A percentile compares a stretch with the other conserved stretches of the same genome.
These are phyloP conservation scores for Oceanites oceanicus DNA, from an alignment of 2,113 vertebrate species.

Conservation along the genomic window DNA sequence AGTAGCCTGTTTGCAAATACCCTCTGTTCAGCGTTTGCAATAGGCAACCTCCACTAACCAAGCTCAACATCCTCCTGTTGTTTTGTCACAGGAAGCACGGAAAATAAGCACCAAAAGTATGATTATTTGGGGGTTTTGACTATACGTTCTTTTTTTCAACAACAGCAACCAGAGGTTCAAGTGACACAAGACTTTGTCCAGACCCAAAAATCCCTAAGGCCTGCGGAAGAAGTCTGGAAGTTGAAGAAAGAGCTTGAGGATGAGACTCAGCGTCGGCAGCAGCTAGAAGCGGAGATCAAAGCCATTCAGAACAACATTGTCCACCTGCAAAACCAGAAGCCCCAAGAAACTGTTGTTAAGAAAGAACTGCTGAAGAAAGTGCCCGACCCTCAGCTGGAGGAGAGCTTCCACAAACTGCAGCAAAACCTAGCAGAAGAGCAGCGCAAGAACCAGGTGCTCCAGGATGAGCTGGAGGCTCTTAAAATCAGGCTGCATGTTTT, in stretches of 20 bases:
- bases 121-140: neutral
- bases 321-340: conserved; percentile 85
- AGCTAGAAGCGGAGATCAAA: conserved; percentile 87
- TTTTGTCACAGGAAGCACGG: neutral
- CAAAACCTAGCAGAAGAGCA: conserved; percentile 88
- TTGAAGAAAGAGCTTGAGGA: conserved; percentile 89
- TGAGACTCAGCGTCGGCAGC: conserved; percentile 86
- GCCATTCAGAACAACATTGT: conserved; percentile 86
- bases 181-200: conserved; percentile 68
- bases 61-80: neutral
- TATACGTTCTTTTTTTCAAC: neutral
- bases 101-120: neutral
- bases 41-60: neutral
- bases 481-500: conserved; percentile 77
- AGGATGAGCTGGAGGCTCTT: conserved; percentile 86
- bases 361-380: conserved; percentile 91
- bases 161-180: conserved; percentile 84
- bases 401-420: conserved; percentile 85
- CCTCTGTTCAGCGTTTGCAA: neutral
- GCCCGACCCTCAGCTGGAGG: conserved; percentile 89
- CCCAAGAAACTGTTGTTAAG: conserved; percentile 86
- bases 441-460: conserved; percentile 81
- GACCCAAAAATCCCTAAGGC: conserved; percentile 50
- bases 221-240: conserved; percentile 84
- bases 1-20: neutral